Percentiles rank a stretch among this genome's conserved stretches.
Conservation (phyloP, 2,797 vertebrate genomes). For the Pipistrellus pipistrellus region DNA sequence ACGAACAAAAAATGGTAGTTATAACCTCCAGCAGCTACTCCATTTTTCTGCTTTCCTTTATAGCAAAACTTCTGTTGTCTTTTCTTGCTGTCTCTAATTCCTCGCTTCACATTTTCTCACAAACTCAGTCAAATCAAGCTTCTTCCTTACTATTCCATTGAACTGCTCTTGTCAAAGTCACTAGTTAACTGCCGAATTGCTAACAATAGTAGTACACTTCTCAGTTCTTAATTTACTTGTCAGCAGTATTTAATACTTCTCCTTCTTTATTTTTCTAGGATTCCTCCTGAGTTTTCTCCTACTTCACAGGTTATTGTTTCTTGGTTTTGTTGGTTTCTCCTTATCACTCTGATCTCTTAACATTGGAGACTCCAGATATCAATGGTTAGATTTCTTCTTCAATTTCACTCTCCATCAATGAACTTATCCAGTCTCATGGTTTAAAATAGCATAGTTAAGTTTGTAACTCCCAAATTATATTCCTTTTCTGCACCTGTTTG, state of each 20-base stretch:
- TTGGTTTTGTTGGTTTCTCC: background rate
- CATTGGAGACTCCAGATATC: background rate
- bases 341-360: conserved; percentile 24
- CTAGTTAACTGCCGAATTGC: accelerated
- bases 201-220: background rate
- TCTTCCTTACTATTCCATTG: background rate
- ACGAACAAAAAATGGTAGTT: background rate
- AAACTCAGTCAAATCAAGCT: background rate
- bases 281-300: background rate
- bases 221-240: background rate
- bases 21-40: background rate
- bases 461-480: conserved; percentile 17
- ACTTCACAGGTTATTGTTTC: background rate
- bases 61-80: background rate
- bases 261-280: background rate
- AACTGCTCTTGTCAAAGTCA: background rate
- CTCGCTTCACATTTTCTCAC: background rate
- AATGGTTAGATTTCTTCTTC: background rate
- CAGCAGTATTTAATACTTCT: background rate
- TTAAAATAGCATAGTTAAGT: conserved; percentile 28
- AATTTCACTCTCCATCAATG: background rate
- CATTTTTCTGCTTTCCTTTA: background rate
- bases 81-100: background rate
- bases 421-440: background rate
- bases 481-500: conserved; percentile 58